Conservation (phyloP, 1,140 invertebrate species). For the Saccostrea cuccullata region DNA sequence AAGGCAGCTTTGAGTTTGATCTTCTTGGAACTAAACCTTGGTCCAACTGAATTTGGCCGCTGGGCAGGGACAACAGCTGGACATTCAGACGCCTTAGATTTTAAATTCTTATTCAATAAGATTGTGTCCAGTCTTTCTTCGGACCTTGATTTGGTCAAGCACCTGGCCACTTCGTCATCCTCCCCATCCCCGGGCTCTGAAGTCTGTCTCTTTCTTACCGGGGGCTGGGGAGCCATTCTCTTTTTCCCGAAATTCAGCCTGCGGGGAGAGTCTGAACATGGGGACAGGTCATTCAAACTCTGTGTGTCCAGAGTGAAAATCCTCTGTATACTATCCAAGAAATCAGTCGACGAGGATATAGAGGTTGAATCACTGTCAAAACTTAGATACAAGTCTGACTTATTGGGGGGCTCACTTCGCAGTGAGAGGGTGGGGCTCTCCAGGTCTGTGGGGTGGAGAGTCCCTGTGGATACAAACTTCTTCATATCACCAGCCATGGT, state of each 20-base stretch:
- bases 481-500: constrained; percentile 12
- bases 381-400: constrained; percentile 30
- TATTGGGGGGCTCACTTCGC: constrained; percentile 38
- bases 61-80: background rate
- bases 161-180: background rate
- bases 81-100: constrained; percentile 28
- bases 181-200: constrained; percentile 23
- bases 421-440: constrained; percentile 50
- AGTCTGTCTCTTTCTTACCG: background rate
- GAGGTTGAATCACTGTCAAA: constrained; percentile 52
- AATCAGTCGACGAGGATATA: constrained; percentile 42
- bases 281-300: constrained; percentile 50
- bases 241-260: constrained; percentile 46
- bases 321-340: constrained; percentile 24
- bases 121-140: constrained; percentile 32
- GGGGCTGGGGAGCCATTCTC: constrained; percentile 46
- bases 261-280: background rate
- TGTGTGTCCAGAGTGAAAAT: constrained; percentile 44
- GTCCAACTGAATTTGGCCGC: constrained; percentile 17
- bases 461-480: constrained; percentile 37
- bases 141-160: constrained; percentile 16
- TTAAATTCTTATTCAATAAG: background rate
- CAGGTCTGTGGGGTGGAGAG: background rate
- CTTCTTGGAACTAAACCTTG: constrained; percentile 20
- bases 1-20: constrained; percentile 46